phyloP scores from a whole-genome alignment of 2,797 vertebrate genomes.

The Falco rusticolus region DNA sequence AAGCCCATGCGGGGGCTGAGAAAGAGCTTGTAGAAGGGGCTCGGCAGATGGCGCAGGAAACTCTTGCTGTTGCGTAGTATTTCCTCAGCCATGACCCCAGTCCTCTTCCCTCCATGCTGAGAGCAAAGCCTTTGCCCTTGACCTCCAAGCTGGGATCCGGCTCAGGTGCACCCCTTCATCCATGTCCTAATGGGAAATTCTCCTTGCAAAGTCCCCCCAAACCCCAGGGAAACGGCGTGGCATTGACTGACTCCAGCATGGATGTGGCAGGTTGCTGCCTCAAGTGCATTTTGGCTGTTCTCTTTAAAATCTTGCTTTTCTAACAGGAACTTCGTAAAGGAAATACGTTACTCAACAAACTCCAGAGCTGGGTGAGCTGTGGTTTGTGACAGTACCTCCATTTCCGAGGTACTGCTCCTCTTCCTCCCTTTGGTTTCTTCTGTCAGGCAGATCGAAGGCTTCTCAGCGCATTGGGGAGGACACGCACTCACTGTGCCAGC shows the following conservation, averaged over 20 bases:
- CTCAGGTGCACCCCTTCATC: neutral
- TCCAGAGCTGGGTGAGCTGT: neutral
- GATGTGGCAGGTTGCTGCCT: accelerated
- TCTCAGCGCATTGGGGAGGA: accelerated
- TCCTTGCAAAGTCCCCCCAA: accelerated
- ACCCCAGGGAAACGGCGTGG: accelerated
- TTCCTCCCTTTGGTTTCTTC: neutral
- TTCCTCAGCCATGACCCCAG: neutral
- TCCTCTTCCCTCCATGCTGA: neutral
- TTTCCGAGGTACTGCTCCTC: neutral
- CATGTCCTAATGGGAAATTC: neutral
- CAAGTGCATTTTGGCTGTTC: accelerated
- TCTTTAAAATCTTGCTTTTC: neutral
- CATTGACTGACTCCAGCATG: accelerated
- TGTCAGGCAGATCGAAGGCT: accelerated
- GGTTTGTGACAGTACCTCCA: slow-evolving; percentile 30
- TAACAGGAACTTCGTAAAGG: slow-evolving; percentile 49
- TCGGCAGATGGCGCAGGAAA: neutral
- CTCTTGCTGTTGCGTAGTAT: neutral
- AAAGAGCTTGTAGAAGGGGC: slow-evolving; percentile 42
- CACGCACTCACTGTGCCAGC: accelerated
- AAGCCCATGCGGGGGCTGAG: slow-evolving; percentile 53
- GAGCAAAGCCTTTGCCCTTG: neutral
- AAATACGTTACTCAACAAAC: accelerated
- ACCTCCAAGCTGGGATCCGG: no score